Conservation (phyloP, 2,888 invertebrate genomes). For the Caenorhabditis uteleia region DNA sequence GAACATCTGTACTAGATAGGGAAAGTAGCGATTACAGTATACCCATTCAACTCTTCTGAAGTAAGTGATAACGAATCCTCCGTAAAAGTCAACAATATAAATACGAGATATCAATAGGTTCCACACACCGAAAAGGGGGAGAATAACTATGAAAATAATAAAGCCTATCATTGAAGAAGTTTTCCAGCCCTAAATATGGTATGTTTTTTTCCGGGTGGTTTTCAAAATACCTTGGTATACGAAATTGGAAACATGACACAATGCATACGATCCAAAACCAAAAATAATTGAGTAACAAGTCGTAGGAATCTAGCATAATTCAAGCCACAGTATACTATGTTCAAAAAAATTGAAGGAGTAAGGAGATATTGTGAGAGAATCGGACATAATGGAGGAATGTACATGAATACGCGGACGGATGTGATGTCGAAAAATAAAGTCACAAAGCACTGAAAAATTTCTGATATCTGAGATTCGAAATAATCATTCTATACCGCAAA, state of each 20-base stretch:
- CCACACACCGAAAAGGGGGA: background rate
- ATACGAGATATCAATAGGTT: background rate
- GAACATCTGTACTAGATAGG: too few relatives aligned
- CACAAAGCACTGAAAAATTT: background rate
- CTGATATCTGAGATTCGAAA: constrained; percentile 2
- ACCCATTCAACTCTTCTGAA: background rate
- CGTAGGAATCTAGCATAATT: background rate
- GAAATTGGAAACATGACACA: background rate
- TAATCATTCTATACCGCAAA: too few relatives aligned
- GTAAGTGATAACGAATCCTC: background rate
- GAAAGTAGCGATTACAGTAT: too few relatives aligned
- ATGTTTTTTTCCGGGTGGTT: too few relatives aligned
- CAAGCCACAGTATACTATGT: background rate
- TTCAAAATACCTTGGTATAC: background rate
- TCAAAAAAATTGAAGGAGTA: background rate
- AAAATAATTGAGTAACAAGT: background rate
- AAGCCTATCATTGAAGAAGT: background rate
- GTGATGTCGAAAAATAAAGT: background rate
- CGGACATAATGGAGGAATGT: constrained; percentile 6
- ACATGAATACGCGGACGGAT: constrained; percentile 2
- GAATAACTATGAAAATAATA: background rate
- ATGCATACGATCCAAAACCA: constrained; percentile 5
- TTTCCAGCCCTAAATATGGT: too few relatives aligned
- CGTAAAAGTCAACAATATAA: background rate
- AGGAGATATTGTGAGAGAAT: background rate